These are phyloP conservation scores for Brachionus angularis DNA, from an alignment of 1,140 invertebrate genomes.

Conservation along the genomic window DNA sequence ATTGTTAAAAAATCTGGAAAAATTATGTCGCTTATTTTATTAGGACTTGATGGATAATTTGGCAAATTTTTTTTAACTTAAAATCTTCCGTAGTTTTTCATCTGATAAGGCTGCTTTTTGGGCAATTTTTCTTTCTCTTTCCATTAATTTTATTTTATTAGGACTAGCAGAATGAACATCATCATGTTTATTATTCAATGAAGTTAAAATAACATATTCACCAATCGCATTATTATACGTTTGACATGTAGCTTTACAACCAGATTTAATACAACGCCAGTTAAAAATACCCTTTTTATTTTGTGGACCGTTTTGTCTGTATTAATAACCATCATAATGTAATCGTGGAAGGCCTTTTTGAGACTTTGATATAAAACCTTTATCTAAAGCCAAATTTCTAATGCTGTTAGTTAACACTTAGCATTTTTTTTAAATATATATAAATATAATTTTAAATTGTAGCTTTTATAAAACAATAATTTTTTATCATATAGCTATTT, in stretches of 20 bases:
- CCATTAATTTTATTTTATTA: neutral
- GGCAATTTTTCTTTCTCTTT: neutral
- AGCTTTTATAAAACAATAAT: too few relatives aligned
- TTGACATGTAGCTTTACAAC: neutral
- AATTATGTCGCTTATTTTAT: neutral
- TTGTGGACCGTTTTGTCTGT: neutral
- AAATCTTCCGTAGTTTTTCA: slow-evolving; percentile 3
- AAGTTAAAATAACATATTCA: neutral
- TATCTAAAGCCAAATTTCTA: too few relatives aligned
- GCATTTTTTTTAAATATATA: too few relatives aligned
- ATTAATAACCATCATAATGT: neutral
- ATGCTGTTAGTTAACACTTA: too few relatives aligned
- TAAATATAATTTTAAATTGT: too few relatives aligned
- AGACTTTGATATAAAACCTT: too few relatives aligned
- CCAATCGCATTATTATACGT: neutral
- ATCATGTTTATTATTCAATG: neutral
- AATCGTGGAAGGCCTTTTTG: neutral
- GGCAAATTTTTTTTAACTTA: neutral
- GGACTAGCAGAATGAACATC: neutral
- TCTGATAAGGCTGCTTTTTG: slow-evolving; percentile 6
- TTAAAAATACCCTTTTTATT: neutral
- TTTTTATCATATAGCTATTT: too few relatives aligned
- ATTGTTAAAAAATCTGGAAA: slow-evolving; percentile 14
- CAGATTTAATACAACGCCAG: neutral
- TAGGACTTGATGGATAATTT: neutral